Base-by-base conservation (phyloP, 2,888 invertebrate species). In the Polydrusus pterygomalis region DNA sequence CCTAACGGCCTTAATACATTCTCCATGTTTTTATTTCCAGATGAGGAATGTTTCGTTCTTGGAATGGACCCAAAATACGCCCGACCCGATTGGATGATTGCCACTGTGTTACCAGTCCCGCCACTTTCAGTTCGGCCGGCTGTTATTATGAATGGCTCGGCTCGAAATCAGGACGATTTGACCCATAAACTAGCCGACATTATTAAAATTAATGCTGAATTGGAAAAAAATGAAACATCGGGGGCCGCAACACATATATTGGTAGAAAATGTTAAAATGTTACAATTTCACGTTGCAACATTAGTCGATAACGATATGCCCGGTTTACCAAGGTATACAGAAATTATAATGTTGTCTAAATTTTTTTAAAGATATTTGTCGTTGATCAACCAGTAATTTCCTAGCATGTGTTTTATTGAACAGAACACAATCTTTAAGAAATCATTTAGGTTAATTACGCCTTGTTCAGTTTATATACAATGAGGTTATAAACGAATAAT, bases 41-140 rank as follows among this genome's bases (percentile, higher is more conserved):
- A 99, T 88, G 99, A 99, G 86, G 99, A 99, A 86, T 97, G 97
- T 79, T 93, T 95, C 78, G 95, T 98, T 80, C 89, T 98, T 81
- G 95, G 81, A 54, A 97, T 99, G 97, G 98, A 99, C 87, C 98
- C 98, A 0, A 97, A 97, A 87, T 97, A 94, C 87, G 97, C 99
- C 0, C 91, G 99, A 64, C 99, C 99, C 7, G 99, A 99, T 89
- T 99, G 99, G 99, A 99, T 99, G 99, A 95, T 99, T 79, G 92
- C 97, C 7, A 98, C 99, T 1, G 98, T 98, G 11, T 87, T 99
- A 75, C 99, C 99, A 0, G 99, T 99, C 0, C 98, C 99, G 0
- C 99, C 99, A 2, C 88, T 99, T 25, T 93, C 96, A 0, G 99
- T 99, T 0, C 91, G 99, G 79, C 99, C 99, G 0, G 98, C 99